A percentile compares a stretch with the other conserved stretches of the same genome.
Conservation (phyloP, 2,797 vertebrate genomes). For the Typhlichthys subterraneus region DNA sequence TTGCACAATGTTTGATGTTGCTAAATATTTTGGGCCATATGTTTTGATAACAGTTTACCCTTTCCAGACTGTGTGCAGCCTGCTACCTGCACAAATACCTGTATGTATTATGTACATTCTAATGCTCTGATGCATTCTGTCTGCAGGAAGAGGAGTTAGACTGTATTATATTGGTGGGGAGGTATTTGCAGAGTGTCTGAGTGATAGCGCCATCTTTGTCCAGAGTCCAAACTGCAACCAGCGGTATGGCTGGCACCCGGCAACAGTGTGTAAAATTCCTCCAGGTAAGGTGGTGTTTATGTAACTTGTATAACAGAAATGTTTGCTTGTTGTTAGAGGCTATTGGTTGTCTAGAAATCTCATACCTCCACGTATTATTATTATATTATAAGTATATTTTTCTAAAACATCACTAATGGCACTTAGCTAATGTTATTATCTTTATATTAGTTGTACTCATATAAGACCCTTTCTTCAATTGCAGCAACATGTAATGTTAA, state of each 20-base stretch:
- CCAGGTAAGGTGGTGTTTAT: conserved; percentile 80
- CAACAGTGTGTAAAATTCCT: conserved; percentile 98
- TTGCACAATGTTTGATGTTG: no score
- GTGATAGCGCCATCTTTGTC: conserved; percentile 98
- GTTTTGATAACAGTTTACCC: no score
- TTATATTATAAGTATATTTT: no score
- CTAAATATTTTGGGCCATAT: no score
- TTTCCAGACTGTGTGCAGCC: background rate
- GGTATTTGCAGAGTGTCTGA: conserved; percentile 98
- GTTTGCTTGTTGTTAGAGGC: no score
- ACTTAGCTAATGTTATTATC: no score
- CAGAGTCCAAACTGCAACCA: conserved; percentile 99
- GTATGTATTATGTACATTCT: conserved; percentile 2
- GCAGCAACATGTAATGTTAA: no score
- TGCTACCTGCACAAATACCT: background rate
- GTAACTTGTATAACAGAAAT: background rate
- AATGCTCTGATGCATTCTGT: conserved; percentile 17
- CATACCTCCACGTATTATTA: no score
- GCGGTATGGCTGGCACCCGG: conserved; percentile 98
- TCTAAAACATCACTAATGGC: no score
- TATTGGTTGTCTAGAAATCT: no score
- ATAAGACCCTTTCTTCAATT: no score
- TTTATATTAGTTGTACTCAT: no score
- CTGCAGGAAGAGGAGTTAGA: conserved; percentile 92
- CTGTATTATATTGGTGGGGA: conserved; percentile 99